Evolutionary conservation across 1,140 invertebrate species (phyloP), one percentile per base, ranked within the genome.

Genomic region (Atopsyche davidsoni): DNA sequence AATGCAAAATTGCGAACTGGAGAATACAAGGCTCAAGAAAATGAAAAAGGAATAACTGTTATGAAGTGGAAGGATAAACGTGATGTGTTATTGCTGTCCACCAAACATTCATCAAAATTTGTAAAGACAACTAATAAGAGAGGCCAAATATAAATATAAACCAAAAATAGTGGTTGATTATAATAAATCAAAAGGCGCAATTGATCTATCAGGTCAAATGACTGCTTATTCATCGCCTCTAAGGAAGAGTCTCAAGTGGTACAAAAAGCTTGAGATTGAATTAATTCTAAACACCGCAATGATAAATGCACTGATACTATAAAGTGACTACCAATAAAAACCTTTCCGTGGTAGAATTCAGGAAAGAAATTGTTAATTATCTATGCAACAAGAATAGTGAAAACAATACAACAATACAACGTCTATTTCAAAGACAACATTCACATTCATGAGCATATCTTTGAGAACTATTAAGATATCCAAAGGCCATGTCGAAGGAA

Each of bases 21-120:
- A 14, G 62, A 72, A 51, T 55, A 50, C 41, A 46, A 54, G 24
- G 60, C 61, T 16, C 55, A 53, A 53, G 55, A 70, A 62, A 64
- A 63, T 64, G 48, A 64, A 38, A 58, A 64, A 52, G 59, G 63
- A 19, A 64, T 73, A 55, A 65, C 60, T 34, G 53, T 75, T 11
- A 36, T 66, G 32, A 64, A 65, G 59, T 75, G 69, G 65, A 68
- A 62, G 59, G 63, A 69, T 58, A 69, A 69, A 51, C 38, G 60
- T 34, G 63, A 67, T 51, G 63, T 68, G 7, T 53, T 67, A 4
- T 56, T 69, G 38, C 50, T 72, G 18, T 65, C 63, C 41, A 73
- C 66, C 53, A 64, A 64, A 55, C 64, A 66, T 48, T 53, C 58
- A 38, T 23, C 50, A 43, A 45, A 55, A 25, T 63, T 62, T 55